Evolutionary conservation across 2,113 vertebrate genomes (phyloP), one percentile per base, ranked within the genome.

Genomic region (Elachura formosa): DNA sequence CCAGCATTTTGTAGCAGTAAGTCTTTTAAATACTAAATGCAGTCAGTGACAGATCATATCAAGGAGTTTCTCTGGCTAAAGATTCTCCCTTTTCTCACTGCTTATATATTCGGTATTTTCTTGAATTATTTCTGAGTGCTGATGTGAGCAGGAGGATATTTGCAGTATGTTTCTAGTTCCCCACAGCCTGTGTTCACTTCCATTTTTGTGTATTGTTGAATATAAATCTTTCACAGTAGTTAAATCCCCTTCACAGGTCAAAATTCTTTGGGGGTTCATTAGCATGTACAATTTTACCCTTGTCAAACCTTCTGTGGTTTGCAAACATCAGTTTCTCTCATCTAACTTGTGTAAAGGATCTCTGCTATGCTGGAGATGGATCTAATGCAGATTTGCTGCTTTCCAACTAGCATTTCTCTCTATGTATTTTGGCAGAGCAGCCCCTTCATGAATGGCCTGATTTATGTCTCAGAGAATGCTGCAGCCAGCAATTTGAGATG

Each of bases 281-380:
- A 89, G 51, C 84, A 89, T 85, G 89, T 89, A 91, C 49, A 92
- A 63, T 72, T 79, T 83, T 66, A 73, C 84, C 85, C 63, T 92
- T 89, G 89, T 93, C 93, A 97, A 93, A 73, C 93, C 93, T 94
- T 64, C 81, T 92, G 81, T 94, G 95, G 94, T 95, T 96, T 93
- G 64, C 84, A 79, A 89, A 85, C 94, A 94, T 87, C 84, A 64
- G 81, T 87, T 97, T 93, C 94, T 89, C 89, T 89, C 94, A 66
- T 95, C 89, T 91, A 49, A 91, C 54, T 94, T 89, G 69, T 2
- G 10, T 87, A 76, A 91, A 96, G 80, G 95, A 93, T 94, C 93
- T 95, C 91, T 95, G 77, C 93, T 62, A 2, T 89, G 81, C 74
- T 49, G 66, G 78, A 61, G 94, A 87, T 92, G 91, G 89, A 95